Conservation (phyloP, 2,797 vertebrate species). For the Sebastes trivittatus region DNA sequence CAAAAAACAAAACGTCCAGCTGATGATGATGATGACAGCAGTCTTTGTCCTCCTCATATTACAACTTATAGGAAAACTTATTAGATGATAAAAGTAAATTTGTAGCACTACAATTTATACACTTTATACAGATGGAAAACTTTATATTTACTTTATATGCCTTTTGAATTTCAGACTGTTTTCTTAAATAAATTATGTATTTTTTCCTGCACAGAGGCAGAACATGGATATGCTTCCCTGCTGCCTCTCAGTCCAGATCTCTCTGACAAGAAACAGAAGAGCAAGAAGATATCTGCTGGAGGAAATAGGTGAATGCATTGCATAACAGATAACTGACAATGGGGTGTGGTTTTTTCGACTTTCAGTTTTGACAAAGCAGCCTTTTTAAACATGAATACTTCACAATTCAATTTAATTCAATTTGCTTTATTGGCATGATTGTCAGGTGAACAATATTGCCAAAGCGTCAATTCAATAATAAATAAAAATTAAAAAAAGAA, state of each 20-base stretch:
- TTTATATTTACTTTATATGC: not conserved
- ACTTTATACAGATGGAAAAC: too few relatives aligned
- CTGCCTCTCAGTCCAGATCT: constrained; percentile 78
- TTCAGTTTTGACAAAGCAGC: constrained; percentile 15
- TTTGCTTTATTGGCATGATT: accelerated
- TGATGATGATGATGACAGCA: constrained; percentile 49
- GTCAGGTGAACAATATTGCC: too few relatives aligned
- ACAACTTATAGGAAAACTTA: not conserved
- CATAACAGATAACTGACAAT: constrained; percentile 33
- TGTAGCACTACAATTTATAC: too few relatives aligned
- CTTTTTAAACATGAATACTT: not conserved
- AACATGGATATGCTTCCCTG: constrained; percentile 93
- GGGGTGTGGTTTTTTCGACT: constrained; percentile 47
- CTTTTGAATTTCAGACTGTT: not conserved
- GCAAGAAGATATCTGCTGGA: constrained; percentile 77
- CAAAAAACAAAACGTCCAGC: constrained; percentile 68
- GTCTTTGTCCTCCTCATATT: not conserved
- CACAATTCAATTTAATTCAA: too few relatives aligned
- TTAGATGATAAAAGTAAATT: not conserved
- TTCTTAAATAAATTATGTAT: not conserved
- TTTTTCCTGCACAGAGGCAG: constrained; percentile 83
- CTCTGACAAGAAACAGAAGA: constrained; percentile 80
- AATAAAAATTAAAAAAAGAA: too few relatives aligned
- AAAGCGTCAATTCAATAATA: too few relatives aligned
- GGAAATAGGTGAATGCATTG: constrained; percentile 82